Conservation (phyloP, 2,888 invertebrate genomes). For the Argyresthia albistria region DNA sequence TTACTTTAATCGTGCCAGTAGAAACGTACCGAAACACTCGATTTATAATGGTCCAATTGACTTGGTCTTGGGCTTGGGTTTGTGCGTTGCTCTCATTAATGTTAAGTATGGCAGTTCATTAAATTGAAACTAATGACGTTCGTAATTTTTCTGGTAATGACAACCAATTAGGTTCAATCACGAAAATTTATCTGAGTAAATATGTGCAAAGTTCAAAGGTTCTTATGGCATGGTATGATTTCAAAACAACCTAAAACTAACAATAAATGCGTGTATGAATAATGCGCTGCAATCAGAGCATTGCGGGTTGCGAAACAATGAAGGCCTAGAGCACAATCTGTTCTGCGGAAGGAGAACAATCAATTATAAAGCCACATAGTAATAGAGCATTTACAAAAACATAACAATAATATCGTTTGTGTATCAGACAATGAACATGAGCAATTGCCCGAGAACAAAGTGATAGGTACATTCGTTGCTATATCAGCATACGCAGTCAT, state of each 20-base stretch:
- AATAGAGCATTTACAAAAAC: background rate
- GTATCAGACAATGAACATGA: background rate
- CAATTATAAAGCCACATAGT: slow-evolving; percentile 18
- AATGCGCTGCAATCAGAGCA: slow-evolving; percentile 62
- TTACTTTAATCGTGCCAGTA: slow-evolving; percentile 11
- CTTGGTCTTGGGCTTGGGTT: slow-evolving; percentile 13
- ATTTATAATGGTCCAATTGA: slow-evolving; percentile 13
- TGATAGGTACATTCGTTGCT: too few species aligned
- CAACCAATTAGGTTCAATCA: too few species aligned
- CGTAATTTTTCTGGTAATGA: slow-evolving; percentile 8
- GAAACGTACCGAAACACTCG: slow-evolving; percentile 9
- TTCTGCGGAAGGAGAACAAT: slow-evolving; percentile 44
- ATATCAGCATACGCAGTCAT: too few species aligned
- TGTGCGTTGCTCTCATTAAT: slow-evolving; percentile 8
- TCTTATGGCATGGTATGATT: slow-evolving; percentile 31
- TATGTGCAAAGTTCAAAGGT: slow-evolving; percentile 5
- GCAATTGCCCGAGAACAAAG: background rate
- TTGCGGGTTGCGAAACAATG: slow-evolving; percentile 60
- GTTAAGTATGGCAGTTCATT: background rate
- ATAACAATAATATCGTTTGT: background rate
- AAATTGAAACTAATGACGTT: slow-evolving; percentile 4
- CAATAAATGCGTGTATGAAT: slow-evolving; percentile 26
- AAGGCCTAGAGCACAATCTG: slow-evolving; percentile 51
- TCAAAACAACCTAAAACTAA: slow-evolving; percentile 30
- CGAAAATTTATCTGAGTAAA: background rate